Base-by-base conservation (phyloP, 2,797 vertebrate species). In the Australoheros facetus region DNA sequence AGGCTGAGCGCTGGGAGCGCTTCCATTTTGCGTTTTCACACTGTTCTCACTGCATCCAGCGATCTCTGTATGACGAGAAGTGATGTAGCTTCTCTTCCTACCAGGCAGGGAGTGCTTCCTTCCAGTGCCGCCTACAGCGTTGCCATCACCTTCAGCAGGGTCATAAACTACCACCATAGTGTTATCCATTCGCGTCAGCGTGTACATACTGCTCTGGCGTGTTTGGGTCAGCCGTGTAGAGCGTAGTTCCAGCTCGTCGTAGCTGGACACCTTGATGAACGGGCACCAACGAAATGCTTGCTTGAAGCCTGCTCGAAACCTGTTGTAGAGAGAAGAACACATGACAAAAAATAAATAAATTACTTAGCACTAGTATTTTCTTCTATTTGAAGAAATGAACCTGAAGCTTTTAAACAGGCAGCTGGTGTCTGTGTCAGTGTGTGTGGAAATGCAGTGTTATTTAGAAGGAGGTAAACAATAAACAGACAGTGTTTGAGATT, bases 281-380 rank as follows among this genome's bases (percentile, higher is more conserved):
- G 98, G 98, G 77, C 98, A 99, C 97, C 98, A 99, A 73, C 96
- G 96, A 77, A 99, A 98, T 0, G 96, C 98, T 80, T 91, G 90
- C 92, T 99, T 99, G 93, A 99, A 99, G 56, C 98, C 98, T 0
- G 97, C 97, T 70, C 98, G 95, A 86, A 99, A 99, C 91, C 98
- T 96, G 82, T 16, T 3, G 5, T 8, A 28, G 6, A 21, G 19
- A 34, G 16, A 32, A 56, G 42, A 48, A 66, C 2, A 12, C 10
- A 19, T 66, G 14, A 3, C 42, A 66, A 66, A 66, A 45, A 66
- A 34, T 4, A 30, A 30, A 32, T 7, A 7, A 34, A 37, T 10
- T 0, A 37, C 37, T 37, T 37, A 3, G 10, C 1, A 37, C 37
- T 10, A 37, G 37, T 37, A 11, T 30, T 51, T 69, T 51, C 10